Evolutionary conservation across 2,113 vertebrate species (phyloP), one percentile per base, ranked within the genome.

Genomic region (Pangasianodon hypophthalmus): DNA sequence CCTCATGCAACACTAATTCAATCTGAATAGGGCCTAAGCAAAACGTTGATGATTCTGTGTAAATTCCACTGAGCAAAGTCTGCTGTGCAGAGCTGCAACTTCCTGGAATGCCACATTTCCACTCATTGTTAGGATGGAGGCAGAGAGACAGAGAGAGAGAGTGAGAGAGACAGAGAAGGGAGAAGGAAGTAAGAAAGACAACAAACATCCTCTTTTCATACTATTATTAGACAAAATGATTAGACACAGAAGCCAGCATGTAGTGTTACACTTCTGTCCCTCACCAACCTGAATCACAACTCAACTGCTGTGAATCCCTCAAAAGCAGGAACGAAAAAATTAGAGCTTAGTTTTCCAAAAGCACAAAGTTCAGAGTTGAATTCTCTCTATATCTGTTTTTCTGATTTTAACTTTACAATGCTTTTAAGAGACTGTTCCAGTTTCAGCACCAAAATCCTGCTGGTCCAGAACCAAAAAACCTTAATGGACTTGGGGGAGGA

Each of bases 91-190:
- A 87, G 56, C 81, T 85, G 50, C 86, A 86, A 88, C 67, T 90
- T 92, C 84, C 90, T 84, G 88, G 77, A 90, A 88, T 88, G 58
- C 69, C 48, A n/a, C 62, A 52, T 79, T 92, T 88, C 86, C 77
- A 90, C 67, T 85, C 46, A 87, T 82, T 69, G 67, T 92, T 89
- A 80, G 37, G 37, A 88, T 19, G 13, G 44, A 77, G 41, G 86
- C 71, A 67, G 0, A 18, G 62, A 85, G 60, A 92, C 1, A 84
- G n/a, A 21, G 14, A 69, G 56, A 64, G 0, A 16, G 0, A 16
- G 67, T 64, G 50, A 92, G 62, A 64, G 0, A 18, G 62, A 85
- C 69, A 93, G 2, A 85, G n/a, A 18, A 79, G 75, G 0, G 62
- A 64, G 1, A 60, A 26, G 62, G 86, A 54, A 41, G 85, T 18